Conservation (phyloP, 2,888 invertebrate genomes). For the Troglohyphantes excavatus region DNA sequence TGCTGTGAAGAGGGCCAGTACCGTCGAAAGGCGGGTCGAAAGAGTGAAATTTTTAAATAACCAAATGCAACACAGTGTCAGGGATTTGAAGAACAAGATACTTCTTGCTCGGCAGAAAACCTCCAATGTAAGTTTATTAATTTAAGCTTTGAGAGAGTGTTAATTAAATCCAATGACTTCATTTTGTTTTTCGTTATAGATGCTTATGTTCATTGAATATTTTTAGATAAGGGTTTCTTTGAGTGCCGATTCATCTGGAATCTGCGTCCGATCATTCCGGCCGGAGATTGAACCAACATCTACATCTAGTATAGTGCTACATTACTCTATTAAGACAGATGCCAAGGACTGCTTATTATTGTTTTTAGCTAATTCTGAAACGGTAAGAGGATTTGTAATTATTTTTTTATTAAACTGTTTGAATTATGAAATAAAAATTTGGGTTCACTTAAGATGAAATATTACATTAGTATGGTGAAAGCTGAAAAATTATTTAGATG, state of each 20-base stretch:
- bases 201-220: too few relatives aligned
- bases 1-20: slow-evolving; percentile 78
- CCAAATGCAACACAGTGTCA: slow-evolving; percentile 87
- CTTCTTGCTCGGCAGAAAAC: slow-evolving; percentile 91
- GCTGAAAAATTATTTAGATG: too few relatives aligned
- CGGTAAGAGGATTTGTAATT: slow-evolving; percentile 80
- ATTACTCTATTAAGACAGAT: slow-evolving; percentile 87
- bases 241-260: slow-evolving; percentile 85
- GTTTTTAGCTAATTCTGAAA: slow-evolving; percentile 86
- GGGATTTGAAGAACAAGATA: slow-evolving; percentile 88
- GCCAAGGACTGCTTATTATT: slow-evolving; percentile 88
- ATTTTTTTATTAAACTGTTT: too few relatives aligned
- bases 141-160: background rate
- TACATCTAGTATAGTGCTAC: slow-evolving; percentile 87
- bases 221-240: slow-evolving; percentile 90
- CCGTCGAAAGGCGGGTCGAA: slow-evolving; percentile 80
- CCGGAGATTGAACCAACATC: slow-evolving; percentile 87
- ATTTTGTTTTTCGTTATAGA: too few relatives aligned
- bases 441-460: too few relatives aligned
- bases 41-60: slow-evolving; percentile 80
- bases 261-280: slow-evolving; percentile 89
- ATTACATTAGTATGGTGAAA: too few relatives aligned
- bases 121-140: slow-evolving; percentile 89
- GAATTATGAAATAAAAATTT: too few relatives aligned
- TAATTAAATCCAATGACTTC: too few relatives aligned